Conservation (phyloP, 1,140 invertebrate species). For the Drosophila subpulchrella region DNA sequence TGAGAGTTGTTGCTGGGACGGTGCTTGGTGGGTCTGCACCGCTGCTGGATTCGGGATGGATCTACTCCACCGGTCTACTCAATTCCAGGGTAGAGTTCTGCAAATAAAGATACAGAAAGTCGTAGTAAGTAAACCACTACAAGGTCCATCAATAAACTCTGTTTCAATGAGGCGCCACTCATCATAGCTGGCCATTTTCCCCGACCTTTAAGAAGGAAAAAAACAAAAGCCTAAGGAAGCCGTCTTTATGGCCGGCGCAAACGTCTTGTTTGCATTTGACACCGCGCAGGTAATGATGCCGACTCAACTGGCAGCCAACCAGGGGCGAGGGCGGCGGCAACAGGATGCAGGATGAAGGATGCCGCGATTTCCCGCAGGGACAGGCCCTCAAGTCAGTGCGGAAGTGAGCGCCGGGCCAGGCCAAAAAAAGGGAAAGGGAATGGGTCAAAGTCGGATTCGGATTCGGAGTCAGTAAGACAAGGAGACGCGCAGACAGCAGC, state of each 20-base stretch:
- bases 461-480: constrained; percentile 38
- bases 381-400: constrained; percentile 30
- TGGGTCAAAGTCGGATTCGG: constrained; percentile 5
- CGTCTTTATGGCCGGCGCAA: constrained; percentile 73
- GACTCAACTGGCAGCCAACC: constrained; percentile 32
- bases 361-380: constrained; percentile 33
- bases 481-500: constrained; percentile 30
- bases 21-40: constrained; percentile 20
- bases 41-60: constrained; percentile 5
- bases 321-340: constrained; percentile 33
- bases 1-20: constrained; percentile 57
- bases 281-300: constrained; percentile 77
- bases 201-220: constrained; percentile 14
- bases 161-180: constrained; percentile 27
- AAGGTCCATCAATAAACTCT: constrained; percentile 26
- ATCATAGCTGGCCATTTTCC: constrained; percentile 24
- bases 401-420: constrained; percentile 60
- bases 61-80: constrained; percentile 13
- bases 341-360: constrained; percentile 30
- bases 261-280: constrained; percentile 80
- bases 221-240: constrained; percentile 2
- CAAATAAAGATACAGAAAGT: constrained; percentile 5
- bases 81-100: constrained; percentile 6
- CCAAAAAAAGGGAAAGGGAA: constrained; percentile 2
- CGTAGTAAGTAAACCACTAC: constrained; percentile 1